Evolutionary conservation across 2,888 invertebrate genomes (phyloP).

Genomic region (Mesopsocus fuscifrons): DNA sequence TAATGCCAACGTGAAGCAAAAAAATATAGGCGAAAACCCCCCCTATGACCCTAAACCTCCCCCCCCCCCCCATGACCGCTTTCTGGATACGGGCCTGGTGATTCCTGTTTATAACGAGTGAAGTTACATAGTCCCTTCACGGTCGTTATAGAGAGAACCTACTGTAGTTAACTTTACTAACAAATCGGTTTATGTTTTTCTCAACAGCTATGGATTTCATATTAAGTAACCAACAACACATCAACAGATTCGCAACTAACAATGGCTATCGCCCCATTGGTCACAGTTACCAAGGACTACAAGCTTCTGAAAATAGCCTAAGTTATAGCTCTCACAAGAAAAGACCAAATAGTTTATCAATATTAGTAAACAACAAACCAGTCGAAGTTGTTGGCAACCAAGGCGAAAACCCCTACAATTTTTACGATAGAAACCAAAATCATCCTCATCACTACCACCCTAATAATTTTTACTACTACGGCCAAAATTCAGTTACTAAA

Average conservation of each 20-base stretch:
- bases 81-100: too few relatives aligned
- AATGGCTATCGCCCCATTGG: neutral
- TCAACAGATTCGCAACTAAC: slow-evolving; percentile 6
- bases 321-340: neutral
- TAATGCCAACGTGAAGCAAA: too few relatives aligned
- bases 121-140: too few relatives aligned
- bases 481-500: slow-evolving; percentile 5
- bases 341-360: neutral
- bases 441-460: neutral
- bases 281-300: neutral
- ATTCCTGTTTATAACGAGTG: too few relatives aligned
- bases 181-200: too few relatives aligned
- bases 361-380: slow-evolving; percentile 5
- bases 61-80: too few relatives aligned
- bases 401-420: neutral
- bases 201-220: slow-evolving; percentile 8
- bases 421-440: slow-evolving; percentile 7
- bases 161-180: too few relatives aligned
- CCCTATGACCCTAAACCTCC: too few relatives aligned
- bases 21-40: too few relatives aligned
- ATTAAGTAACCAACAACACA: slow-evolving; percentile 7
- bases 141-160: too few relatives aligned
- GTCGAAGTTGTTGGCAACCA: neutral
- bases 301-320: neutral
- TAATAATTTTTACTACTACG: slow-evolving; percentile 4